Conservation (phyloP, 2,888 invertebrate species). For the Endotricha flammealis region DNA sequence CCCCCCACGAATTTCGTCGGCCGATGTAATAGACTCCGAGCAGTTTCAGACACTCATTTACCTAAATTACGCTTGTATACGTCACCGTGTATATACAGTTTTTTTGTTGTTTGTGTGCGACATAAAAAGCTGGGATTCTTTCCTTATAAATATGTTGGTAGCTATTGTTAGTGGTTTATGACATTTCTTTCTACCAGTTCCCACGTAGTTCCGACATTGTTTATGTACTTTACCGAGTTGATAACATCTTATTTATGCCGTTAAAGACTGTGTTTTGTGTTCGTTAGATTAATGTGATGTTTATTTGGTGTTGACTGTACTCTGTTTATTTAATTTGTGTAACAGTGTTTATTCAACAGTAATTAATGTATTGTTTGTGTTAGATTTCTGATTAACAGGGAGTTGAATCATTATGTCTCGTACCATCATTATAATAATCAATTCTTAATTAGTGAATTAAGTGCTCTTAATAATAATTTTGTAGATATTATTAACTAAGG, state of each 20-base stretch:
- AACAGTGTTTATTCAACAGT: too few species aligned
- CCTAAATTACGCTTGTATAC: conserved; percentile 18
- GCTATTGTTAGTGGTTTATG: conserved; percentile 34
- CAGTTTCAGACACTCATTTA: conserved; percentile 35
- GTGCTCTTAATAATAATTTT: too few species aligned
- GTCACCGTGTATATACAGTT: too few species aligned
- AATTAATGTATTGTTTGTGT: too few species aligned
- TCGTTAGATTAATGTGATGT: conserved; percentile 12
- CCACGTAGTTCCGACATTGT: conserved; percentile 31
- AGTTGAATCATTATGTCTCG: too few species aligned
- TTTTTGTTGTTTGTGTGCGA: conserved; percentile 26
- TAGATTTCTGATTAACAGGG: too few species aligned
- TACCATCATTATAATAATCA: too few species aligned
- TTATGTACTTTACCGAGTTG: conserved; percentile 12
- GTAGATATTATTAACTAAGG: too few species aligned
- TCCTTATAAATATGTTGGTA: conserved; percentile 30
- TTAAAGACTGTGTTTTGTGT: background rate
- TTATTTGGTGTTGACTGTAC: background rate
- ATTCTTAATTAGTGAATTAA: too few species aligned
- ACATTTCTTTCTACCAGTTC: conserved; percentile 27
- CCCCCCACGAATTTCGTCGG: conserved; percentile 39
- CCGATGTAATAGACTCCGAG: conserved; percentile 41
- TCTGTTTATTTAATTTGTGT: too few species aligned
- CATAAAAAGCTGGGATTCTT: conserved; percentile 23
- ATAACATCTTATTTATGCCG: conserved; percentile 11